Conservation (phyloP, 2,113 vertebrate genomes). For the Rhinoptilus africanus region DNA sequence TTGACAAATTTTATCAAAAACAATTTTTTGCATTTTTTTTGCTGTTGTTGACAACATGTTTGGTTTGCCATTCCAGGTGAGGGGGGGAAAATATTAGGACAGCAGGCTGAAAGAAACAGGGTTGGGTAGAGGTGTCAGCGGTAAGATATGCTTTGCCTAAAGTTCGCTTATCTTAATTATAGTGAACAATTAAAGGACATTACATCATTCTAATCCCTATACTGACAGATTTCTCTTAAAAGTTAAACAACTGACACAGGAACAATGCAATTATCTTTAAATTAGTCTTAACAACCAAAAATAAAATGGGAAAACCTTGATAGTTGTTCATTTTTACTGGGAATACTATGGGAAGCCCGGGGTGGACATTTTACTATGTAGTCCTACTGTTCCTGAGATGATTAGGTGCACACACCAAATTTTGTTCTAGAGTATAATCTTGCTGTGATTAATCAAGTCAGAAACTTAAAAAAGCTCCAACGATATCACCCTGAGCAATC, state of each 20-base stretch:
- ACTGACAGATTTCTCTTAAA: background rate
- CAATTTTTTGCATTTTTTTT: background rate
- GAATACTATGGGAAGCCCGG: background rate
- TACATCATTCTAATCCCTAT: background rate
- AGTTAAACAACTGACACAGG: background rate
- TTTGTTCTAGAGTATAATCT: background rate
- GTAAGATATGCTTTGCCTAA: background rate
- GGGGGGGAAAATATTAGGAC: background rate
- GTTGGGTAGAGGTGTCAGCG: background rate
- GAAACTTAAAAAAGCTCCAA: background rate
- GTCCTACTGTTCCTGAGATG: background rate
- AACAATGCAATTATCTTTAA: background rate
- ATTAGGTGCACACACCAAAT: background rate
- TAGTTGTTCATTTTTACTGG: background rate
- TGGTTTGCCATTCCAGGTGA: background rate
- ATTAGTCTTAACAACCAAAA: background rate
- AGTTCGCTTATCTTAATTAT: constrained; percentile 16
- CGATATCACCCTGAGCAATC: background rate
- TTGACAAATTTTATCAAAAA: background rate
- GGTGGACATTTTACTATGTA: background rate
- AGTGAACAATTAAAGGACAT: background rate
- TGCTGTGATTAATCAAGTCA: background rate
- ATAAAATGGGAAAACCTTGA: background rate
- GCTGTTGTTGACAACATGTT: background rate
- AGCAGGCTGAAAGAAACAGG: background rate